These are phyloP conservation scores for Bradypodion ventrale DNA, from an alignment of 2,797 vertebrate genomes.

Conservation along the genomic window DNA sequence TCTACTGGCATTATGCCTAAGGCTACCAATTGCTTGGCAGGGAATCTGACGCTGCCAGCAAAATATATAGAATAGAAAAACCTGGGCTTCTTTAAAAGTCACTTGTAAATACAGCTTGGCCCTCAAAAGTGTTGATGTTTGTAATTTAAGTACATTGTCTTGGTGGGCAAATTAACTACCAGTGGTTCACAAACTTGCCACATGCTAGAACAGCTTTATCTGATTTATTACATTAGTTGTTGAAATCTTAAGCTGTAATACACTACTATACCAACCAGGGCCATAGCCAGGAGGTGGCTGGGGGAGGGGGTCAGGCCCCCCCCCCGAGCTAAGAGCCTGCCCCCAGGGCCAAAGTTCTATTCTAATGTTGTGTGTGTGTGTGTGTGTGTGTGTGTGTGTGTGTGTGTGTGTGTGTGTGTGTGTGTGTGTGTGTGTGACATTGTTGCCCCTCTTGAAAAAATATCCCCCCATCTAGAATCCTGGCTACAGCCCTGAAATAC, in stretches of 20 bases:
- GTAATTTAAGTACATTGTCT: slow-evolving; percentile 10
- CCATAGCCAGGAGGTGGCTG: too few relatives aligned
- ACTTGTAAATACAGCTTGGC: slow-evolving; percentile 30
- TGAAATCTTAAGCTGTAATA: not conserved
- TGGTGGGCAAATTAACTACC: not conserved
- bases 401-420: too few relatives aligned
- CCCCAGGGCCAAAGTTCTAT: too few relatives aligned
- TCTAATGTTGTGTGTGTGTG: too few relatives aligned
- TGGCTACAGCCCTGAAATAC: too few relatives aligned
- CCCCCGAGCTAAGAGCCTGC: too few relatives aligned
- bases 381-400: too few relatives aligned
- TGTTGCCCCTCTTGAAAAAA: too few relatives aligned
- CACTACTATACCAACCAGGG: too few relatives aligned
- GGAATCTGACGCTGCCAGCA: slow-evolving; percentile 57
- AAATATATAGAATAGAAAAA: slow-evolving; percentile 63
- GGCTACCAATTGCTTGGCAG: slow-evolving; percentile 53
- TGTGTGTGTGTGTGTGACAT: too few relatives aligned
- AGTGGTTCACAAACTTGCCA: not conserved
- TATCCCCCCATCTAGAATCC: too few relatives aligned
- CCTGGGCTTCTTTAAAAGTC: slow-evolving; percentile 37
- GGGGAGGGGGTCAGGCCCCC: too few relatives aligned
- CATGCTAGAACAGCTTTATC: not conserved
- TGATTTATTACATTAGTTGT: not conserved
- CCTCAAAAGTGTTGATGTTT: not conserved
- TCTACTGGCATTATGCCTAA: slow-evolving; percentile 58